A percentile compares a stretch with the other conserved stretches of the same genome.
Evolutionary conservation across 2,113 vertebrate genomes (phyloP).

Genomic region (Ciconia boyciana): DNA sequence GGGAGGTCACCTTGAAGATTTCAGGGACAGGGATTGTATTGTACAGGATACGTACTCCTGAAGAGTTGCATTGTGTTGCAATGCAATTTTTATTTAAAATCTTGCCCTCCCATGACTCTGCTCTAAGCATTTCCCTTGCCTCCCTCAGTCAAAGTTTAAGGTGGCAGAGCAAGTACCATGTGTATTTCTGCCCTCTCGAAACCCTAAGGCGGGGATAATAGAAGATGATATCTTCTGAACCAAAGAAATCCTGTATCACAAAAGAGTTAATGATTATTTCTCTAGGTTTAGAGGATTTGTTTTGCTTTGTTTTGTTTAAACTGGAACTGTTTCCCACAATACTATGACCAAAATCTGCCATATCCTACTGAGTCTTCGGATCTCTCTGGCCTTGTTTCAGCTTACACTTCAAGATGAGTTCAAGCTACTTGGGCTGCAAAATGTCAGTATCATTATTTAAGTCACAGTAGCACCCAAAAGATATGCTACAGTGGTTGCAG

Average conservation of each 20-base stretch:
- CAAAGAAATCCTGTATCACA: slow-evolving; percentile 53
- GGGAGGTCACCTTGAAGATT: slow-evolving; percentile 80
- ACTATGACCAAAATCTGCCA: background rate
- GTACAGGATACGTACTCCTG: slow-evolving; percentile 66
- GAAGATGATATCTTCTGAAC: slow-evolving; percentile 50
- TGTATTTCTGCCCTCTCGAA: slow-evolving; percentile 31
- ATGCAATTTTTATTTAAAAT: slow-evolving; percentile 69
- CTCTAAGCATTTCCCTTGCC: slow-evolving; percentile 61
- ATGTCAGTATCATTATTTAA: background rate
- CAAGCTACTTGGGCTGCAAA: background rate
- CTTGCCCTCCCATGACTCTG: slow-evolving; percentile 63
- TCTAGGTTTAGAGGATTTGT: slow-evolving; percentile 43
- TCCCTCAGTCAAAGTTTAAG: slow-evolving; percentile 72
- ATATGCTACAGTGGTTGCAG: background rate
- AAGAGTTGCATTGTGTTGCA: slow-evolving; percentile 67
- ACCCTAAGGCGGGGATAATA: background rate
- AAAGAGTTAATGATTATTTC: slow-evolving; percentile 65
- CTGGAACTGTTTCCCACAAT: slow-evolving; percentile 24
- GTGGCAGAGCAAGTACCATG: slow-evolving; percentile 58
- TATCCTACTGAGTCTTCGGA: background rate
- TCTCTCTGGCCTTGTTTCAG: background rate
- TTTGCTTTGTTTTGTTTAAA: slow-evolving; percentile 50
- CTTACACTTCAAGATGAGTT: background rate
- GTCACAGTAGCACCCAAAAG: background rate
- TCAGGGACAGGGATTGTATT: slow-evolving; percentile 72